Percentiles rank a stretch among this genome's conserved stretches.
Evolutionary conservation across 2,888 invertebrate genomes (phyloP).

Genomic region (Thyatira batis): DNA sequence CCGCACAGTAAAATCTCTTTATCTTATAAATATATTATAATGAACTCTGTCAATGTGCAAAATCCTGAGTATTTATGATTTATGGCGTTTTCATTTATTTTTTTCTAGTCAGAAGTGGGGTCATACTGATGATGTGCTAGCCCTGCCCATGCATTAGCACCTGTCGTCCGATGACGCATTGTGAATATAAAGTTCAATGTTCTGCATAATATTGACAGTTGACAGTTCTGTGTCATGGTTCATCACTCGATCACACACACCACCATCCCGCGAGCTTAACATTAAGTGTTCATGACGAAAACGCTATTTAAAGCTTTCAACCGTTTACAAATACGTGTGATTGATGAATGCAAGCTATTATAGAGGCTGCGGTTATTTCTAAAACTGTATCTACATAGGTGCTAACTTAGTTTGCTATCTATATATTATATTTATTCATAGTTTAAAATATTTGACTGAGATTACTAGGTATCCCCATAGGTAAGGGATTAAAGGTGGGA

Average conservation of each 20-base stretch:
- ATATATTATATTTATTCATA: no score
- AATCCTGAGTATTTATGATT: no score
- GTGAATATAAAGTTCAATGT: constrained; percentile 12
- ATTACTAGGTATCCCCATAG: no score
- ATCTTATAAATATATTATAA: no score
- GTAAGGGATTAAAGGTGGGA: no score
- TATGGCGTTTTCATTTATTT: no score
- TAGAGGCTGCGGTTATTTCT: not conserved
- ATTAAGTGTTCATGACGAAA: not conserved
- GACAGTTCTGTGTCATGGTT: constrained; percentile 12
- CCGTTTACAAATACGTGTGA: not conserved
- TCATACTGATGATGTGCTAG: not conserved
- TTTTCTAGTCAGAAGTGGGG: not conserved
- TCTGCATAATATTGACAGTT: constrained; percentile 10
- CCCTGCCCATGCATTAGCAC: not conserved
- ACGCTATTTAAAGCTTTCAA: constrained; percentile 1
- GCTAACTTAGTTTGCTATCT: no score
- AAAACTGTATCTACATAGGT: no score
- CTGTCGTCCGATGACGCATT: not conserved
- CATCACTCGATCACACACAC: not conserved
- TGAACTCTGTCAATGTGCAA: no score
- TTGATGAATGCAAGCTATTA: not conserved
- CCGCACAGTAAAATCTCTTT: no score
- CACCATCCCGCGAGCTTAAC: not conserved
- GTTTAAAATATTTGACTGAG: no score